A percentile compares a stretch with the other conserved stretches of the same genome.
Conservation (phyloP, 2,113 vertebrate genomes). For the Madoqua kirkii region DNA sequence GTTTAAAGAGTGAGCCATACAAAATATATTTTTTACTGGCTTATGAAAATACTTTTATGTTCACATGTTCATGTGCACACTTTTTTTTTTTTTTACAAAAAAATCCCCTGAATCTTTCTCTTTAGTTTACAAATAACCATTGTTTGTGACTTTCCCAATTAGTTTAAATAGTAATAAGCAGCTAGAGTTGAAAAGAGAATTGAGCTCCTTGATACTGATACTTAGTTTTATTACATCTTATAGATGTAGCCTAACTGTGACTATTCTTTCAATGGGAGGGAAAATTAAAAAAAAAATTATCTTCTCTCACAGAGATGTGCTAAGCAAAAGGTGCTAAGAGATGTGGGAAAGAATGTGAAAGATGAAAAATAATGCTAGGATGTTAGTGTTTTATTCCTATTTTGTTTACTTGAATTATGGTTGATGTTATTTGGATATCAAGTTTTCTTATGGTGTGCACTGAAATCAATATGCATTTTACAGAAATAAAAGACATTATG, state of each 20-base stretch:
- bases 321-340: conserved; percentile 38
- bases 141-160: not conserved
- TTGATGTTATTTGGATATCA: conserved; percentile 33
- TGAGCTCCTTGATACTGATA: not conserved
- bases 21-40: not conserved
- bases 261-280: conserved; percentile 22
- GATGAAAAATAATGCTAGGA: conserved; percentile 28
- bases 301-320: conserved; percentile 4
- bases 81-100: not conserved
- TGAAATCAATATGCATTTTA: conserved; percentile 36
- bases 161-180: not conserved
- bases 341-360: conserved; percentile 17
- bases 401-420: conserved; percentile 43
- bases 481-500: not conserved
- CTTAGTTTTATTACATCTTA: not conserved
- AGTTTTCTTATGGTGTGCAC: not conserved
- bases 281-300: not conserved
- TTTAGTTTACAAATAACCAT: not conserved
- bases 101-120: not conserved
- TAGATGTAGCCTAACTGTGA: not conserved
- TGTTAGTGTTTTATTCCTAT: conserved; percentile 18
- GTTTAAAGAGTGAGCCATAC: not conserved
- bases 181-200: not conserved
- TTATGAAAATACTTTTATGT: not conserved
- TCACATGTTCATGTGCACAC: not conserved